Evolutionary conservation across 64 coral and sea anemone species (phyloP).

Genomic region (Pocillopora verrucosa): DNA sequence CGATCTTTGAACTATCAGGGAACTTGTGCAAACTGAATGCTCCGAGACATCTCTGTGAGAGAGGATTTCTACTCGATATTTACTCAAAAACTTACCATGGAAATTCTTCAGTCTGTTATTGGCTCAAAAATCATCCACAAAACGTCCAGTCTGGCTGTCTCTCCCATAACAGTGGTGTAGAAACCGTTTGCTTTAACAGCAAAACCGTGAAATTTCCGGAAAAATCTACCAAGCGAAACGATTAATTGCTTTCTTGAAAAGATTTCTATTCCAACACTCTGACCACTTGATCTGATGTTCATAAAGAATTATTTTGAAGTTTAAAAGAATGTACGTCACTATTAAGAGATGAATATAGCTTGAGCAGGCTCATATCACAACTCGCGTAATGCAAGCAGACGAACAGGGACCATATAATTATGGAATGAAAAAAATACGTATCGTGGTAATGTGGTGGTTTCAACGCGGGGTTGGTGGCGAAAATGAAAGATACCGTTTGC

Average conservation of each 20-base stretch:
- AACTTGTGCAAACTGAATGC: background rate
- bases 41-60: background rate
- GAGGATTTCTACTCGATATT: slow-evolving; percentile 24
- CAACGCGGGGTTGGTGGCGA: background rate
- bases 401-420: background rate
- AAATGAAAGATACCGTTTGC: background rate
- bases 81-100: slow-evolving; percentile 9
- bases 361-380: background rate
- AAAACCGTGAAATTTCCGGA: too few relatives aligned
- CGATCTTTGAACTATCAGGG: background rate
- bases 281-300: slow-evolving; percentile 30
- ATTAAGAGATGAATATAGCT: slow-evolving; percentile 1
- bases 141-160: background rate
- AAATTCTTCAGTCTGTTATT: slow-evolving; percentile 25
- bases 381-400: background rate
- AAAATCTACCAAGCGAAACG: background rate
- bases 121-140: background rate
- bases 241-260: background rate
- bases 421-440: background rate
- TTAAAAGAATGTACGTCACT: background rate
- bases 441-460: background rate
- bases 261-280: background rate
- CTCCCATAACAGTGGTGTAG: background rate
- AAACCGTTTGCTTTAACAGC: background rate
- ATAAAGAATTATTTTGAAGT: background rate